phyloP scores from a whole-genome alignment of 2,888 invertebrate genomes.

The Chrysina gloriosa region DNA sequence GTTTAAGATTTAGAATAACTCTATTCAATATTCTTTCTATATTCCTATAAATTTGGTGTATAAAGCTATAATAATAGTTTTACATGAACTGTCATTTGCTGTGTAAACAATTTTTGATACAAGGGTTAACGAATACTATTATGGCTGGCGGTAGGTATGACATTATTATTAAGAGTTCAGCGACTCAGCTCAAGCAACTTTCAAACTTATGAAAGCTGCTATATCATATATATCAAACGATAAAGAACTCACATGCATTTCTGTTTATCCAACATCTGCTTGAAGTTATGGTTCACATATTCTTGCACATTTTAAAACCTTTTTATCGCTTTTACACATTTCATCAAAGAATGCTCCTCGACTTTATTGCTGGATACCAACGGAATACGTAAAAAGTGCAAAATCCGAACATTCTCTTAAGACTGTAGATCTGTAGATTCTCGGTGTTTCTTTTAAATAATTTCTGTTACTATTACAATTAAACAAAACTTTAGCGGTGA shows the following conservation, averaged over 20 bases:
- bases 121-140: no score
- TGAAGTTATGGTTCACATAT: conserved; percentile 16
- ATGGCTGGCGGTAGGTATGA: no score
- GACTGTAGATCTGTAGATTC: background rate
- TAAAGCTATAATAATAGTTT: no score
- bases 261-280: conserved; percentile 29
- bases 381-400: conserved; percentile 26
- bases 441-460: background rate
- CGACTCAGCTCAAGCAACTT: no score
- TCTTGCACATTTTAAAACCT: conserved; percentile 6
- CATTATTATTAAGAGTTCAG: no score
- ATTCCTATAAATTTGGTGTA: no score
- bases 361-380: conserved; percentile 4
- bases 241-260: background rate
- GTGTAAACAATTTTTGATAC: no score
- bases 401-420: background rate
- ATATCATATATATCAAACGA: background rate
- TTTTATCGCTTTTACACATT: conserved; percentile 32
- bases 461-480: background rate
- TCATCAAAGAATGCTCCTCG: conserved; percentile 8
- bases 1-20: no score
- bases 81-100: no score
- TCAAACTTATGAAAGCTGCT: background rate
- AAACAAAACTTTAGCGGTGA: no score
- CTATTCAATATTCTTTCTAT: no score